Base-by-base conservation (phyloP, 2,888 invertebrate species). In the Calephelis perditalis region DNA sequence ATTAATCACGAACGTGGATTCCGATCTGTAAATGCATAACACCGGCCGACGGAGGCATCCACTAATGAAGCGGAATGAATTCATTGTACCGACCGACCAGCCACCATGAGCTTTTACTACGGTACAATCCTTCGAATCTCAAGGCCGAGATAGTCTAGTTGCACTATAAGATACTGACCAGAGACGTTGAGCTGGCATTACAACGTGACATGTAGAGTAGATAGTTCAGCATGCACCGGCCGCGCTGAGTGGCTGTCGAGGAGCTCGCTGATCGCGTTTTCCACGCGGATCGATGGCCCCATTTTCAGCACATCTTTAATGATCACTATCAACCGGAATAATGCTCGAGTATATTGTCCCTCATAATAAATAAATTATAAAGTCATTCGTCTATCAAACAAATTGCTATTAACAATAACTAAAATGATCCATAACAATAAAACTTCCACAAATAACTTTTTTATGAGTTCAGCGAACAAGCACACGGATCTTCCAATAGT, bases 51-150 rank as follows among this genome's bases (percentile, higher is more conserved):
- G 65, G 59, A 65, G 69, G 67, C 67, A 67, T 67, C 62, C 65
- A 63, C 69, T 70, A 70, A 70, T 70, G 70, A 71, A 70, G 65
- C 67, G 63, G 65, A 70, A 70, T 64, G 63, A 67, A 68, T 67
- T 65, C 67, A 68, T 67, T 65, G 63, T 65, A 63, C 47, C 45
- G 47, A 12, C 44, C 59, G 60, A 40, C 64, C 62, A 64, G 47
- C 9, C 35, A 15, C 6, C 8, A 7, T 58, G 58, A 62, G 7
- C 61, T 40, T 15, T 47, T 47, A 11, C n/a, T 11, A 10, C 58
- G 10, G 5, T 7, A 10, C 6, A 46, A 3, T 37, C 10, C n/a
- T n/a, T 12, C 6, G 35, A 9, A n/a, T 9, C 8, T 7, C 45
- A 37, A 58, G 46, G 58, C 60, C 26, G 6, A 9, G 1, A 40